Conservation (phyloP, 37 sponge, comb jelly and placozoan species). For the Theonella swinhoei region DNA sequence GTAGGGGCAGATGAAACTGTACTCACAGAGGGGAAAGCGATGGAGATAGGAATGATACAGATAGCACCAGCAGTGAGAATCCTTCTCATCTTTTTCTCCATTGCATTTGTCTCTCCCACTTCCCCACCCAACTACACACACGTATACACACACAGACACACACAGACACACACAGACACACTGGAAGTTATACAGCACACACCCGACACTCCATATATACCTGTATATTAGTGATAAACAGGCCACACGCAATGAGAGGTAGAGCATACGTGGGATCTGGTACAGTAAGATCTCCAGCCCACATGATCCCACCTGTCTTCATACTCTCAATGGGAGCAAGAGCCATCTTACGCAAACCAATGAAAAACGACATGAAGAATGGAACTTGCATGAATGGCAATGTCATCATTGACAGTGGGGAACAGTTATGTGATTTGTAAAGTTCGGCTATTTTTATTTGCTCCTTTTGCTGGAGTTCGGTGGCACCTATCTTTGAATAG, state of each 20-base stretch:
- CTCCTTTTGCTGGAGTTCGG: constrained; percentile 23
- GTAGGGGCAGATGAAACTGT: too few relatives aligned
- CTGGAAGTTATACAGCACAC: neutral
- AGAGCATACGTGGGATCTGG: constrained; percentile 85
- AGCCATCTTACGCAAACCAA: constrained; percentile 77
- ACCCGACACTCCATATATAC: too few relatives aligned
- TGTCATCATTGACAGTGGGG: constrained; percentile 69
- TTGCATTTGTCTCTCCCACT: constrained; percentile 58
- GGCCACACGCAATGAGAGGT: constrained; percentile 59
- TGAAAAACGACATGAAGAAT: constrained; percentile 77
- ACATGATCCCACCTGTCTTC: constrained; percentile 75
- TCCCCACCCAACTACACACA: constrained; percentile 73
- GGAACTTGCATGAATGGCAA: constrained; percentile 75
- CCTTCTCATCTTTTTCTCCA: constrained; percentile 47
- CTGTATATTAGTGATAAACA: constrained; percentile 68
- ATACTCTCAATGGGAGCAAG: constrained; percentile 69
- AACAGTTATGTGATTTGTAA: constrained; percentile 61
- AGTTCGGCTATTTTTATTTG: constrained; percentile 29
- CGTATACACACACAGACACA: neutral
- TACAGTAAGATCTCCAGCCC: constrained; percentile 83
- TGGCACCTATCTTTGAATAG: constrained; percentile 45
- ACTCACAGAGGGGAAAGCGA: constrained; percentile 77
- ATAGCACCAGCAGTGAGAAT: constrained; percentile 56
- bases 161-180: neutral
- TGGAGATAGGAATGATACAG: constrained; percentile 60